Percentiles rank a stretch among this genome's conserved stretches.
These are phyloP conservation scores for Sitodiplosis mosellana DNA, from an alignment of 1,140 invertebrate genomes.

Conservation along the genomic window DNA sequence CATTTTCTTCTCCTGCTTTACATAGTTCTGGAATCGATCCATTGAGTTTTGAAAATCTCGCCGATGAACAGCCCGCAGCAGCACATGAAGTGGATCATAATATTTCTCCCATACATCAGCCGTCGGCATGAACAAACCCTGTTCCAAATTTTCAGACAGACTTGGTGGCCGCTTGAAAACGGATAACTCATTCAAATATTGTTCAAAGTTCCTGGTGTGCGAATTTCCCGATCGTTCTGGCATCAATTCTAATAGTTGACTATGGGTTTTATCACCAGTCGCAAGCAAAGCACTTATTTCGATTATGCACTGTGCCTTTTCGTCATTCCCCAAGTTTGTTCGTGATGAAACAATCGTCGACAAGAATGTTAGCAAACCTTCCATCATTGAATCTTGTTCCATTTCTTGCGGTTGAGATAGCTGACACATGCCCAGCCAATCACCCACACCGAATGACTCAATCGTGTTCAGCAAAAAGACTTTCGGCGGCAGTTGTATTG, in stretches of 20 bases:
- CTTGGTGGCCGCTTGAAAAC: constrained; percentile 33
- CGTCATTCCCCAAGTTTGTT: constrained; percentile 66
- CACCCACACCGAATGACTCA: constrained; percentile 69
- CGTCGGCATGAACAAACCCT: constrained; percentile 86
- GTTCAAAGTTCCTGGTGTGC: constrained; percentile 78
- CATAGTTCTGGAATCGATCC: constrained; percentile 69
- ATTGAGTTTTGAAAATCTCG: constrained; percentile 86
- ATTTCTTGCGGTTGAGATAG: constrained; percentile 43
- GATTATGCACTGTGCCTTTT: constrained; percentile 54
- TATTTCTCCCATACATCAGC: constrained; percentile 74
- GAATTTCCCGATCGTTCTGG: constrained; percentile 84
- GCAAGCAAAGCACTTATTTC: constrained; percentile 88
- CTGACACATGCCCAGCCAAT: constrained; percentile 67
- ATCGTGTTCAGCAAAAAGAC: constrained; percentile 72
- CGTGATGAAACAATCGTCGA: constrained; percentile 76
- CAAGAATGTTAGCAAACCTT: constrained; percentile 79
- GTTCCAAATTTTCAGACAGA: constrained; percentile 58
- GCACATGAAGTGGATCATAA: constrained; percentile 86
- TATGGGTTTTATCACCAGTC: constrained; percentile 87
- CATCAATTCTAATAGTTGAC: constrained; percentile 85
- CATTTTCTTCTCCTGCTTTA: constrained; percentile 44
- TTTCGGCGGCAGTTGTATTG: constrained; percentile 68
- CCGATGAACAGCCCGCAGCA: constrained; percentile 75
- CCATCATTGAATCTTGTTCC: constrained; percentile 79
- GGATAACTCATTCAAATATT: constrained; percentile 45